Evolutionary conservation across 2,888 invertebrate species (phyloP).

Genomic region (Octonoba sinensis): DNA sequence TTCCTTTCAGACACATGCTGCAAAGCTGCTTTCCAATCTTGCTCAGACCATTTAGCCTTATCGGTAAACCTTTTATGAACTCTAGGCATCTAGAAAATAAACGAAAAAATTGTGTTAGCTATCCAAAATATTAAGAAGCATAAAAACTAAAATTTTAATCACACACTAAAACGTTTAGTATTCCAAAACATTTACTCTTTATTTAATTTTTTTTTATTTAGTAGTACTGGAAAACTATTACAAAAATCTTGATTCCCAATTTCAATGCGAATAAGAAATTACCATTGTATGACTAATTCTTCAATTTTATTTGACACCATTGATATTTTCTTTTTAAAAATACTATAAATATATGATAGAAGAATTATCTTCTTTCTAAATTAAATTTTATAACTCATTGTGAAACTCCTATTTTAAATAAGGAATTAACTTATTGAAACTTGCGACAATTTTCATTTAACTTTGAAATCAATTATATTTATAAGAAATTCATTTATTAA

Average conservation of each 20-base stretch:
- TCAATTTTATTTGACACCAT: too few species aligned
- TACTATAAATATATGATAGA: background rate
- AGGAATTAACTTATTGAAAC: background rate
- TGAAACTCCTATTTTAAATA: constrained; percentile 1
- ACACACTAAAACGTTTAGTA: background rate
- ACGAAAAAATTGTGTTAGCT: background rate
- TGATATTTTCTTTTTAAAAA: background rate
- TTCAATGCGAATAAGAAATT: too few species aligned
- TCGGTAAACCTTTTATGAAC: background rate
- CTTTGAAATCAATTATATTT: constrained; percentile 1
- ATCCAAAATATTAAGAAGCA: background rate
- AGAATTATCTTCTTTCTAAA: constrained; percentile 1
- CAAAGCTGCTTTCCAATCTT: too few species aligned
- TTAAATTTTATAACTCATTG: background rate
- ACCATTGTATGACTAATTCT: constrained; percentile 1
- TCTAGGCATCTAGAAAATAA: constrained; percentile 4
- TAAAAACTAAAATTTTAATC: too few species aligned
- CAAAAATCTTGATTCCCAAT: background rate
- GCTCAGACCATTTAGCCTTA: too few species aligned
- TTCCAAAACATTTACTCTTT: background rate
- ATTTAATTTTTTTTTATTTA: background rate
- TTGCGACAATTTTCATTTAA: too few species aligned
- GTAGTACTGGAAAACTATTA: background rate
- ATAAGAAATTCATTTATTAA: background rate
- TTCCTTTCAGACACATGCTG: too few species aligned